Evolutionary conservation across 2,113 vertebrate species (phyloP).

Genomic region (Nycticebus coucang): DNA sequence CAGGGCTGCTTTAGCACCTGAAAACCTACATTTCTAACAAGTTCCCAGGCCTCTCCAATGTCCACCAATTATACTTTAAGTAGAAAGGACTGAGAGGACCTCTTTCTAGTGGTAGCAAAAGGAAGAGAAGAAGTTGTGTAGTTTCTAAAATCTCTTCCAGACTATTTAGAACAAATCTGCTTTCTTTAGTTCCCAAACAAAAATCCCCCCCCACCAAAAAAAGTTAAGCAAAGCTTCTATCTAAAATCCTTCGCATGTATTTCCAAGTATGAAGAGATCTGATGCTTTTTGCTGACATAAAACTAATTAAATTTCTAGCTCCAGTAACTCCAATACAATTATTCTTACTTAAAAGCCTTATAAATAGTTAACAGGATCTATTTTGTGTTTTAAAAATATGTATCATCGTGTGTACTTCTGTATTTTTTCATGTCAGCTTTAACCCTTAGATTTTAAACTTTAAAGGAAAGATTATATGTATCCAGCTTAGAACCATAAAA

Average conservation of each 20-base stretch:
- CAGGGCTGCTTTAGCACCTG: background rate
- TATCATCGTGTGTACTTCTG: background rate
- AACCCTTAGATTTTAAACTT: background rate
- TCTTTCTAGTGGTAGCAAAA: background rate
- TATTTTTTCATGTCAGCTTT: background rate
- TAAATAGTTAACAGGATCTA: background rate
- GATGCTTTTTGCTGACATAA: conserved; percentile 34
- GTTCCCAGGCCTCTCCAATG: background rate
- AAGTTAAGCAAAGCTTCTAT: background rate
- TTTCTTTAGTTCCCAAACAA: background rate
- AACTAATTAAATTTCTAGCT: background rate
- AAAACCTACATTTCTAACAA: background rate
- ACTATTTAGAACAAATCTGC: background rate
- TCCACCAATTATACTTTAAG: background rate
- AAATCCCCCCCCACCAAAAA: background rate
- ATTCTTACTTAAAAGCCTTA: background rate
- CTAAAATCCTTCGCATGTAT: background rate
- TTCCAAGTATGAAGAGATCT: conserved; percentile 10
- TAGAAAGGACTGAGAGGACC: background rate
- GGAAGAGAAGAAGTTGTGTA: background rate
- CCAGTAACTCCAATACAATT: background rate
- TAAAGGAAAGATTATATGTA: background rate
- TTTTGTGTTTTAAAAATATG: background rate
- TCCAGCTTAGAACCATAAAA: background rate
- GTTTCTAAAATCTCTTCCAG: conserved; percentile 20